A percentile compares a stretch with the other conserved stretches of the same genome.
These are phyloP conservation scores for Drosophila mauritiana DNA, from an alignment of 1,140 invertebrate species.

Conservation along the genomic window DNA sequence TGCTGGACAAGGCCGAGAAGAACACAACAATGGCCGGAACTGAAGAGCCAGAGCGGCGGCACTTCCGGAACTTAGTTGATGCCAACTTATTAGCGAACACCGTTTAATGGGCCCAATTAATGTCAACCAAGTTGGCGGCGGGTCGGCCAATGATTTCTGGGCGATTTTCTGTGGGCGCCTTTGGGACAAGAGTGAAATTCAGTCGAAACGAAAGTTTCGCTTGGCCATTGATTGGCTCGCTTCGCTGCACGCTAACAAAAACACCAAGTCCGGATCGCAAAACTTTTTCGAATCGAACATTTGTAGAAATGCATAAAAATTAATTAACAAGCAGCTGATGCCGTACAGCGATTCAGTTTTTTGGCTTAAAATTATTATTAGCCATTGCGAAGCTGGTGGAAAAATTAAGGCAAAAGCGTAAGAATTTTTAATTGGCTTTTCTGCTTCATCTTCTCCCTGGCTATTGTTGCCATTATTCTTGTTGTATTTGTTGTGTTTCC, in stretches of 20 bases:
- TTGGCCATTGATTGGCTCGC: conserved; percentile 64
- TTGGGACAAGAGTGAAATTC: conserved; percentile 53
- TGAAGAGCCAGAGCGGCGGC: conserved; percentile 17
- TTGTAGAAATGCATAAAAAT: conserved; percentile 80
- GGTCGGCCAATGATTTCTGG: conserved; percentile 4
- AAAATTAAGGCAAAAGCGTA: conserved; percentile 59
- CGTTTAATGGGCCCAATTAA: conserved; percentile 77
- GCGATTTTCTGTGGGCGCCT: conserved; percentile 22
- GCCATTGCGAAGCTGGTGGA: conserved; percentile 25
- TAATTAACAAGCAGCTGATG: conserved; percentile 68
- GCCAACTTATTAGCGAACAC: conserved; percentile 75
- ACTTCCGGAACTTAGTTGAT: conserved; percentile 55
- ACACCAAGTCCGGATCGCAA: conserved; percentile 33
- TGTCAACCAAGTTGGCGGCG: conserved; percentile 64
- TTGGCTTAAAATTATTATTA: conserved; percentile 40
- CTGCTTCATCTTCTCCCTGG: conserved; percentile 42
- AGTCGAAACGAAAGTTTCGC: conserved; percentile 69
- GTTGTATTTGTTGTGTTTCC: conserved; percentile 47
- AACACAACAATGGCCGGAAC: conserved; percentile 25
- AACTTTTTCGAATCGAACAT: conserved; percentile 72
- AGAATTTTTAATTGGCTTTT: conserved; percentile 82
- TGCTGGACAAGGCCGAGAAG: conserved; percentile 63
- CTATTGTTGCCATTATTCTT: conserved; percentile 43
- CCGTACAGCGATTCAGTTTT: conserved; percentile 23
- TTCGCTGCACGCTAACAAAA: conserved; percentile 63